These are phyloP conservation scores for Drosophila takahashii DNA, from an alignment of 1,140 invertebrate genomes.

Conservation along the genomic window DNA sequence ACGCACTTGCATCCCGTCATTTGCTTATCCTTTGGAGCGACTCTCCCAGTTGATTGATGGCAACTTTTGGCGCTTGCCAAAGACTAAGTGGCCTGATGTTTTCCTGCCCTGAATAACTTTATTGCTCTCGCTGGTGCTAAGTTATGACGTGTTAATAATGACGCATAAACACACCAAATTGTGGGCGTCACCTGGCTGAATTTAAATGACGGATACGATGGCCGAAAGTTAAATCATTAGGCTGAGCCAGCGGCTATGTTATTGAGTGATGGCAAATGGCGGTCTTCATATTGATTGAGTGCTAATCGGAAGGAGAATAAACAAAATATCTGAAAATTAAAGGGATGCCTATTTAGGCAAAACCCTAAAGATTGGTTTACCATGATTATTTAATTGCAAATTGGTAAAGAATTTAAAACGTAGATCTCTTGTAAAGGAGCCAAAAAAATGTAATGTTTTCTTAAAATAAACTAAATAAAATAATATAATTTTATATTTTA, in stretches of 20 bases:
- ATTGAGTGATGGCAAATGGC: conserved; percentile 2
- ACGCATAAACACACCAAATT: conserved; percentile 61
- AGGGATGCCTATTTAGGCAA: background rate
- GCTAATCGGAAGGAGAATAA: background rate
- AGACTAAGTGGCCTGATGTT: conserved; percentile 36
- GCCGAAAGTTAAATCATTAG: conserved; percentile 14
- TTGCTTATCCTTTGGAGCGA: conserved; percentile 49
- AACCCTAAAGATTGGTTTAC: background rate
- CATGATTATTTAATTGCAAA: too few relatives aligned
- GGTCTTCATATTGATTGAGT: background rate
- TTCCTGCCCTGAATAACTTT: conserved; percentile 44
- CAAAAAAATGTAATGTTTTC: too few relatives aligned
- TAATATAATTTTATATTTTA: too few relatives aligned
- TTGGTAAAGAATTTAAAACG: too few relatives aligned
- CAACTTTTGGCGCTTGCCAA: conserved; percentile 42
- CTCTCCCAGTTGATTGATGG: conserved; percentile 56
- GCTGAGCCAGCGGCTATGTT: conserved; percentile 1
- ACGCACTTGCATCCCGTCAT: conserved; percentile 31
- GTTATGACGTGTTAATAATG: conserved; percentile 75
- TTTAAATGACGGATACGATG: conserved; percentile 29
- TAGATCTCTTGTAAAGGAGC: too few relatives aligned
- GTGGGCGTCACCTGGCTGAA: conserved; percentile 51
- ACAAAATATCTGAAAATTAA: background rate
- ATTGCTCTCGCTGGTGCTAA: conserved; percentile 40
- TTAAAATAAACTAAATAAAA: too few relatives aligned